Conservation (phyloP, 2,797 vertebrate species). For the Podargus strigoides region DNA sequence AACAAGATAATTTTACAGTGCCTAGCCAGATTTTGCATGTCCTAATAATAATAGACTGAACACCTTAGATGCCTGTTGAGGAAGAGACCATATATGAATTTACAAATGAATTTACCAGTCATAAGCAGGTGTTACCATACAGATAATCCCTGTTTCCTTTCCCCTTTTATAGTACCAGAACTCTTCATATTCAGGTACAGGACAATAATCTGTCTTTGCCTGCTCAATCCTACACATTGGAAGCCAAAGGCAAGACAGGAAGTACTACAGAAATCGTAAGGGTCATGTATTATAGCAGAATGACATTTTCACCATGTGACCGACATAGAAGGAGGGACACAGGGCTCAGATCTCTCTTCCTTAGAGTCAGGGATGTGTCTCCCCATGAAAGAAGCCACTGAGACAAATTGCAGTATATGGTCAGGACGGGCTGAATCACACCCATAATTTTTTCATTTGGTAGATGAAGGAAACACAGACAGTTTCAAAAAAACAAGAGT, state of each 20-base stretch:
- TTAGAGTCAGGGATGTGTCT: neutral
- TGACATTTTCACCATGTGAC: neutral
- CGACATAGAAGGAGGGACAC: neutral
- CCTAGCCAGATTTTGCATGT: neutral
- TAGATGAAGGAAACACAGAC: neutral
- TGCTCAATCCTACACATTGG: neutral
- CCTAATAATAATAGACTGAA: neutral
- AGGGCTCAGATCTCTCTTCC: neutral
- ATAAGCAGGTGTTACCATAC: neutral
- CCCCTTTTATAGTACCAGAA: neutral
- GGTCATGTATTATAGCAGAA: neutral
- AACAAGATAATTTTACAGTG: neutral
- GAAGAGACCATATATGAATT: neutral
- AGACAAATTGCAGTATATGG: neutral
- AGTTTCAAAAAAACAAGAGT: neutral
- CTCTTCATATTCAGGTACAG: neutral
- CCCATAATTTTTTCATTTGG: neutral
- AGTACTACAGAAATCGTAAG: neutral
- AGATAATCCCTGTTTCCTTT: neutral
- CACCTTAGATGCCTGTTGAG: neutral
- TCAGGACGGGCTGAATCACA: neutral
- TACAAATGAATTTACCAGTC: neutral
- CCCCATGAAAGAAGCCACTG: neutral
- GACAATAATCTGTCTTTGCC: neutral
- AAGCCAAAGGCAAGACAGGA: neutral